Base-by-base conservation (phyloP, 1,140 invertebrate genomes). In the Caligus rogercresseyi region DNA sequence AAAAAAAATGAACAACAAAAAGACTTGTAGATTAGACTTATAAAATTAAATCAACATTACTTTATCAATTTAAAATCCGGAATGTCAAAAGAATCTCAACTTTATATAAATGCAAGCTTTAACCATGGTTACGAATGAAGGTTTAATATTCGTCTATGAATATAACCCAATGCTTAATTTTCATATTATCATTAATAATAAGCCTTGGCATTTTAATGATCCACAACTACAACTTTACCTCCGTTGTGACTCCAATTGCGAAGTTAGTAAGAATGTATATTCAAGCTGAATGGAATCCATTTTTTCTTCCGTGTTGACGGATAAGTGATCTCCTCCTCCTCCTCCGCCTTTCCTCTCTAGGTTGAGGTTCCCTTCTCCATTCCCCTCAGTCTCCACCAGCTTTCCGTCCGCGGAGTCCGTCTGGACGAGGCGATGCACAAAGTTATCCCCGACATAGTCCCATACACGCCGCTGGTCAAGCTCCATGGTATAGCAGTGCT, bases 391-490 rank as follows among this genome's bases (percentile, higher is more conserved):
- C 67, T 89, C 85, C 0, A 98, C 92, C 70, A 97, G 78, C 76
- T 98, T 98, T 2, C 95, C 95, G 78, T 98, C 94, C n/a, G 71
- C 20, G 16, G 24, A 56, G 31, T 64, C 52, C 61, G 93, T 96
- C 75, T 96, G 91, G 2, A 96, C 80, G 16, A 98, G 74, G 14
- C 94, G 79, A 77, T 98, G 93, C 0, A 98, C 95, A 76, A 96
- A 98, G 74, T 95, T 97, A 74, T 98, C 92, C 69, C 84, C 86
- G 64, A 85, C 89, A 74, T 98, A 98, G 73, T 97, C 96, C 96
- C 96, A 99, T 0, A 99, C 96, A 53, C 89, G 76, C 70, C 95
- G 91, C 53, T 89, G 93, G 0, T 88, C 92, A 25, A 98, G 73
- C 71, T 98, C 90, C 78, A 98, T 82, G 20, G 93, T 88, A 70